Base-by-base conservation (phyloP, 2,797 vertebrate genomes). In the Oreortyx pictus region DNA sequence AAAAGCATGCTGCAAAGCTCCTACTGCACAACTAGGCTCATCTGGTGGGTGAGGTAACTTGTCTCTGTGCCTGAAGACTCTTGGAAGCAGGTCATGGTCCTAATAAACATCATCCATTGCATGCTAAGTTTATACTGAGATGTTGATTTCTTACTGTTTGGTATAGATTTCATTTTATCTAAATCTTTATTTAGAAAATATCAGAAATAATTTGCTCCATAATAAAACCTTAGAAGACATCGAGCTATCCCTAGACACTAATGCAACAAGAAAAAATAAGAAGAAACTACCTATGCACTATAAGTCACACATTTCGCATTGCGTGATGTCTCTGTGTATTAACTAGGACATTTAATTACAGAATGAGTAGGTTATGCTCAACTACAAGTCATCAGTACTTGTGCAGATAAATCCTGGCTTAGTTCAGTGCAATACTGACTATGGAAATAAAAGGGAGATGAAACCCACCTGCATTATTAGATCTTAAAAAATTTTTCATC, bases 131-230 rank as follows among this genome's bases (percentile, higher is more conserved):
- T 82, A 64, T 3, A 9, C 29, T 19, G 72, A 79, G 46, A 84
- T 8, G 24, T 60, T 80, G 64, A 62, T 94, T 93, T 9, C 23
- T 49, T 71, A 31, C 50, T 80, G 22, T 85, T 83, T 14, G n/a
- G 5, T 14, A 24, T 35, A 50, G 1, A 1, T 60, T 92, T 61
- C 82, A 37, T 66, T 54, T 82, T 89, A 31, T 47, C 18, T 31
- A 78, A 87, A 76, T 62, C 80, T 43, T n/a, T 60, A 49, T 56
- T 19, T 73, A 90, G 35, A 84, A 88, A 88, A 86, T 35, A 89
- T 20, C 41, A 88, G 75, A 87, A 79, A 74, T 37, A 8, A 47
- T 75, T 90, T 83, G 16, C 37, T 52, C 8, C 0, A 1, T 57
- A n/a, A 52, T 24, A 22, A 7, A 49, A 37, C 11, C 31, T 52